A percentile compares a stretch with the other conserved stretches of the same genome.
Evolutionary conservation across 2,113 vertebrate species (phyloP).

Genomic region (Carollia perspicillata): DNA sequence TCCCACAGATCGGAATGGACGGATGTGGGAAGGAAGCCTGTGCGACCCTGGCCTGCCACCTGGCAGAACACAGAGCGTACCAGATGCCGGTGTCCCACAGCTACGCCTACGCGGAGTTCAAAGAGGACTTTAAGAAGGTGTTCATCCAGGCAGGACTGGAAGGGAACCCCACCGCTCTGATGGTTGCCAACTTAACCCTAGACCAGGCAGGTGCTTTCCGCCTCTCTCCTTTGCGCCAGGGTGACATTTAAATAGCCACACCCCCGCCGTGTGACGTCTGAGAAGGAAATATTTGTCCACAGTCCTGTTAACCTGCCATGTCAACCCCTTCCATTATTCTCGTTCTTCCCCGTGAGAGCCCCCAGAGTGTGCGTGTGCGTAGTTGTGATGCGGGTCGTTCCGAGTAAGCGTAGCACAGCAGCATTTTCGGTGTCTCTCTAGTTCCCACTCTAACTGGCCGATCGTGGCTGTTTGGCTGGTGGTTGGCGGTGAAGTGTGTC

Average conservation of each 20-base stretch:
- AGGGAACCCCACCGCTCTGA: conserved; percentile 67
- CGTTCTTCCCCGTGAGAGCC: background rate
- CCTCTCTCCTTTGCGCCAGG: background rate
- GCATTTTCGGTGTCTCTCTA: background rate
- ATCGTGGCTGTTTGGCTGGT: background rate
- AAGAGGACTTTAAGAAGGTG: conserved; percentile 76
- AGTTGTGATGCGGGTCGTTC: background rate
- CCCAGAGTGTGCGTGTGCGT: background rate
- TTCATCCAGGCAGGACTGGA: conserved; percentile 73
- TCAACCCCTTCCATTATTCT: background rate
- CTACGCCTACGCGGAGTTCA: conserved; percentile 69
- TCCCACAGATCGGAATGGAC: conserved; percentile 75
- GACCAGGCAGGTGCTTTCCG: conserved; percentile 64
- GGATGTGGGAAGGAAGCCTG: conserved; percentile 79
- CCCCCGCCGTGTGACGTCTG: background rate
- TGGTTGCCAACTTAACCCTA: conserved; percentile 66
- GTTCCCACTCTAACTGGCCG: background rate
- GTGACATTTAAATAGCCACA: background rate
- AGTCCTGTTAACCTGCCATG: background rate
- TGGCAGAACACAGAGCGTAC: conserved; percentile 64
- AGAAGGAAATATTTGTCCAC: background rate
- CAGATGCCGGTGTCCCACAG: conserved; percentile 53
- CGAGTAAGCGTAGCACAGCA: background rate
- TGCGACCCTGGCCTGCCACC: conserved; percentile 70
- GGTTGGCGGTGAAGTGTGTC: background rate